Evolutionary conservation across 2,888 invertebrate species (phyloP).

Genomic region (Chironomus riparius): DNA sequence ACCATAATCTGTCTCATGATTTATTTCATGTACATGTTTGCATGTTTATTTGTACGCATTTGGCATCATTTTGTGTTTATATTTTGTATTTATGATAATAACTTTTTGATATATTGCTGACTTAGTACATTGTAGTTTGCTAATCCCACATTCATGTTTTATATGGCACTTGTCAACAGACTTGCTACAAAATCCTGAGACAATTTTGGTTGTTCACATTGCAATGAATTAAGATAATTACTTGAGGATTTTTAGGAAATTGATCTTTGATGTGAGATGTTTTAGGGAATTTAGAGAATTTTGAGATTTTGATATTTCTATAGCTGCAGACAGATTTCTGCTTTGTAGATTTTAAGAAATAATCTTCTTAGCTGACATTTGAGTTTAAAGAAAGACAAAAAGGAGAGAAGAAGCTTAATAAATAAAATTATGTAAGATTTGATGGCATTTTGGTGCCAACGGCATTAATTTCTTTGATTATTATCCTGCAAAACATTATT

Average conservation of each 20-base stretch:
- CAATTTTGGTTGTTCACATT: not conserved
- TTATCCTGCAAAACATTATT: no score
- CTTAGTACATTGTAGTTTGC: not conserved
- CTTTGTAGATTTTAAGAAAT: no score
- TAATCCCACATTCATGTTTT: not conserved
- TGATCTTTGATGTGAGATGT: not conserved
- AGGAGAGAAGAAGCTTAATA: no score
- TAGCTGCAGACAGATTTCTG: no score
- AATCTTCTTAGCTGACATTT: no score
- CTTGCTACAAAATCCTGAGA: not conserved
- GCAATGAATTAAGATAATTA: not conserved
- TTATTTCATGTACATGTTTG: not conserved
- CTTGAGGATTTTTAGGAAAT: not conserved
- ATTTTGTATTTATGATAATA: constrained; percentile 23
- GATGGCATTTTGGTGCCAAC: no score
- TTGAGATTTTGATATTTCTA: no score
- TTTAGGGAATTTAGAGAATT: no score
- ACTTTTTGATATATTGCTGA: constrained; percentile 5
- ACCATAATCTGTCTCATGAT: constrained; percentile 25
- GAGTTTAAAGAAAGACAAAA: no score
- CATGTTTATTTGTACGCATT: not conserved
- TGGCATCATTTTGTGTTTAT: constrained; percentile 10
- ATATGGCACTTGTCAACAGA: not conserved
- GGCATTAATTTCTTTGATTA: no score
- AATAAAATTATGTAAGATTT: no score